Conservation (phyloP, 2,888 invertebrate species). For the Helleia helle region DNA sequence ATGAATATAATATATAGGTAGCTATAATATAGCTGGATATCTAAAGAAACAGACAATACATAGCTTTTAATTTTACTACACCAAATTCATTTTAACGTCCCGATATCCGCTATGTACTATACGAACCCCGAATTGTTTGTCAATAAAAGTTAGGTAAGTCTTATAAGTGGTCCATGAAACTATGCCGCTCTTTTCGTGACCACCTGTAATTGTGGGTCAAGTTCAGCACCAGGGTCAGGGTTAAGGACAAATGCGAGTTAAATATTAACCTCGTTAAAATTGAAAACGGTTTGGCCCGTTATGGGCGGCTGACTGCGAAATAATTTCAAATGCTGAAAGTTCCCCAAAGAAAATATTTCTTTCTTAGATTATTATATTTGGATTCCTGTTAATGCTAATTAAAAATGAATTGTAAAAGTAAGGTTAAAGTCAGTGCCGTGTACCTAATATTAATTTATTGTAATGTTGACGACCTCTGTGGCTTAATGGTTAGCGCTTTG, state of each 20-base stretch:
- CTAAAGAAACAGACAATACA: too few species aligned
- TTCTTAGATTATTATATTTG: too few species aligned
- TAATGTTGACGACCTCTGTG: too few species aligned
- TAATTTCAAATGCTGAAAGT: not conserved
- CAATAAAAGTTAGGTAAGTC: not conserved
- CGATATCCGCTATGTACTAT: not conserved
- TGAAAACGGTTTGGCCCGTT: constrained; percentile 4
- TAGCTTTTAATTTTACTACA: too few species aligned
- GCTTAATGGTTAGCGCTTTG: too few species aligned
- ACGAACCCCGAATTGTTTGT: not conserved
- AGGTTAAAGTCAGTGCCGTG: too few species aligned
- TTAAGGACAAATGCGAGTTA: constrained; percentile 2
- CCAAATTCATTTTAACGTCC: too few species aligned
- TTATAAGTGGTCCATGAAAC: constrained; percentile 3
- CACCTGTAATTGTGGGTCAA: not conserved
- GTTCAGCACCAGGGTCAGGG: not conserved
- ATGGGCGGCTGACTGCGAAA: constrained; percentile 6
- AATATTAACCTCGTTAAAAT: constrained; percentile 8
- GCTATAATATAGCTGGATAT: too few species aligned
- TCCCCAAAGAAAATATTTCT: not conserved
- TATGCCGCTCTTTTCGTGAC: not conserved
- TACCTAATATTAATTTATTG: too few species aligned
- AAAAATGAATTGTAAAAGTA: too few species aligned
- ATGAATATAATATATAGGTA: too few species aligned
- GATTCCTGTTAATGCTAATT: too few species aligned